A percentile compares a stretch with the other conserved stretches of the same genome.
Evolutionary conservation across 2,888 invertebrate genomes (phyloP).

Genomic region (Hirtodrosophila trivittata): DNA sequence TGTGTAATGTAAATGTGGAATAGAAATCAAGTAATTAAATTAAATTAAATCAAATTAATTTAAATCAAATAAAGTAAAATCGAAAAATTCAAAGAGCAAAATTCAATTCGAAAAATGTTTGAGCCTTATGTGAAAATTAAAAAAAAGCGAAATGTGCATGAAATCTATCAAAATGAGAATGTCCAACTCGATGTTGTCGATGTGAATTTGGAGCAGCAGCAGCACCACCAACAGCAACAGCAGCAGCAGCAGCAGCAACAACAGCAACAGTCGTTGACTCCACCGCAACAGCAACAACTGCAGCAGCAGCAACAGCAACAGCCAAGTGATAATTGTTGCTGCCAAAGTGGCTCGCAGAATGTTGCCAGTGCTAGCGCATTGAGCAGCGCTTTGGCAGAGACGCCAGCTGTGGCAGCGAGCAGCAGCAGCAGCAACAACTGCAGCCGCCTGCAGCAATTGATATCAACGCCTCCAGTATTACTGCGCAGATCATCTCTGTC

Average conservation of each 20-base stretch:
- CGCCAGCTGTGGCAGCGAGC: conserved; percentile 41
- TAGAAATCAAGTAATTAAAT: conserved; percentile 7
- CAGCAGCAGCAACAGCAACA: conserved; percentile 37
- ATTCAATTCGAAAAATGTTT: conserved; percentile 81
- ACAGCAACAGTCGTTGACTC: conserved; percentile 35
- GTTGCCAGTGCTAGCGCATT: conserved; percentile 43
- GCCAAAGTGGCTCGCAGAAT: conserved; percentile 60
- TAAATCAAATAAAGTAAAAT: conserved; percentile 9
- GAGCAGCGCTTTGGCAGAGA: conserved; percentile 48
- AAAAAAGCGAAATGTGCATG: conserved; percentile 81
- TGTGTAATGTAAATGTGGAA: conserved; percentile 40
- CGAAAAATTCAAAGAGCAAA: conserved; percentile 37
- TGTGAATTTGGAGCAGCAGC: conserved; percentile 74
- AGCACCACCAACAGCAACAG: conserved; percentile 30
- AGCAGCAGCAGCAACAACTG: conserved; percentile 67
- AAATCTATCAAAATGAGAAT: conserved; percentile 73
- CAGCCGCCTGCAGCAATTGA: conserved; percentile 82
- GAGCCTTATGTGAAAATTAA: conserved; percentile 84
- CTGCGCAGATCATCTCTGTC: conserved; percentile 72
- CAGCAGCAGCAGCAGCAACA: conserved; percentile 23
- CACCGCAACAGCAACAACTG: conserved; percentile 30
- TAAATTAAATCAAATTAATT: conserved; percentile 11
- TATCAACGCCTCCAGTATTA: conserved; percentile 81
- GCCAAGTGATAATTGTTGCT: conserved; percentile 74
- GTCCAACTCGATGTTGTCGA: conserved; percentile 50